Conservation (phyloP, 1,140 invertebrate species). For the Nasonia vitripennis region DNA sequence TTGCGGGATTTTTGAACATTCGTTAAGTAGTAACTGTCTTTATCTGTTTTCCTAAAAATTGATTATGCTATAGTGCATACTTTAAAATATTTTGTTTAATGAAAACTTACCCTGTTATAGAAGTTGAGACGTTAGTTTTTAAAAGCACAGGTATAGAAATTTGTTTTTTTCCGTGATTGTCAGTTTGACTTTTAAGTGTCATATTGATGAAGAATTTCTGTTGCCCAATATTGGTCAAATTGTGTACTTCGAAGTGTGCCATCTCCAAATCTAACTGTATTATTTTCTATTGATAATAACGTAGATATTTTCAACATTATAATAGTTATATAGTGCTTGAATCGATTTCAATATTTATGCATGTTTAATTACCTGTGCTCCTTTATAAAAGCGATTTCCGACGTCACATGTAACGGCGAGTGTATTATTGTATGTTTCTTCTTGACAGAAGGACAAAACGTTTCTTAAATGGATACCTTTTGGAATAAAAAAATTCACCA, state of each 20-base stretch:
- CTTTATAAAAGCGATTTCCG: slow-evolving; percentile 61
- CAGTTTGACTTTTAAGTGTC: slow-evolving; percentile 66
- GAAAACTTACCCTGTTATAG: slow-evolving; percentile 65
- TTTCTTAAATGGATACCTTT: slow-evolving; percentile 60
- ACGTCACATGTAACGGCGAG: slow-evolving; percentile 58
- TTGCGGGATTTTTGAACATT: slow-evolving; percentile 24
- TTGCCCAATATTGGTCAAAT: slow-evolving; percentile 54
- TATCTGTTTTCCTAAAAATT: slow-evolving; percentile 65
- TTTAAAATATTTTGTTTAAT: not conserved
- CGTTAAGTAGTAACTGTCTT: slow-evolving; percentile 63
- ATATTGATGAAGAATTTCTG: slow-evolving; percentile 61
- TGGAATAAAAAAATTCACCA: slow-evolving; percentile 61
- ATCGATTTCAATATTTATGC: not conserved
- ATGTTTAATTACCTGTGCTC: slow-evolving; percentile 52
- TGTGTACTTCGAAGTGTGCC: slow-evolving; percentile 53
- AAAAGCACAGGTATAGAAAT: slow-evolving; percentile 58
- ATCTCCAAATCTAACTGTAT: slow-evolving; percentile 69
- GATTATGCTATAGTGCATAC: not conserved
- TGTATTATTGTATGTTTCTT: slow-evolving; percentile 50
- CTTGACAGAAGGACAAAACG: slow-evolving; percentile 69
- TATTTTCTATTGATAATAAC: slow-evolving; percentile 56
- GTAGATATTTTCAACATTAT: not conserved
- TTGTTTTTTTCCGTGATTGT: slow-evolving; percentile 59
- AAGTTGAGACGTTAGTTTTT: slow-evolving; percentile 59
- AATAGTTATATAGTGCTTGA: not conserved